Percentiles rank a stretch among this genome's conserved stretches.
Conservation (phyloP, 2,797 vertebrate species). For the Varecia variegata region DNA sequence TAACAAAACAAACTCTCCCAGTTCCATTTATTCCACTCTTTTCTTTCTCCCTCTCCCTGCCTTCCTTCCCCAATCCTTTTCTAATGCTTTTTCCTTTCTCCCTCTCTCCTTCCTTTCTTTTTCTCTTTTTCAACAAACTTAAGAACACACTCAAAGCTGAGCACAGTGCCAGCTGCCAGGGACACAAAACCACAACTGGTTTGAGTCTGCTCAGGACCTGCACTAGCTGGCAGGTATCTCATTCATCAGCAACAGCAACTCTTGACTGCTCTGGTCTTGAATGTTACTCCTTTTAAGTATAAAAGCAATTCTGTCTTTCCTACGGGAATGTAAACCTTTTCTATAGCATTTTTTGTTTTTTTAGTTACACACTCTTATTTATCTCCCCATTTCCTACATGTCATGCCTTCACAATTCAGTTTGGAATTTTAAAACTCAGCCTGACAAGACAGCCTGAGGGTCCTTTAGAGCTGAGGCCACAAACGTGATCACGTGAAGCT, state of each 20-base stretch:
- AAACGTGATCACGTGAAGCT: accelerated
- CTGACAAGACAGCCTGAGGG: neutral
- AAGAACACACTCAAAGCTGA: accelerated
- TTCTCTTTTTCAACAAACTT: neutral
- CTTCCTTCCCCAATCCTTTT: neutral
- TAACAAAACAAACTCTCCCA: neutral
- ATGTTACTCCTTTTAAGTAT: neutral
- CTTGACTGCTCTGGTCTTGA: neutral
- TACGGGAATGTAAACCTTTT: neutral
- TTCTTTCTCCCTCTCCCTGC: neutral
- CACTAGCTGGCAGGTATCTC: neutral
- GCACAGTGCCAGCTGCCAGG: neutral
- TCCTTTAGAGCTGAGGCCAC: accelerated
- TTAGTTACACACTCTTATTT: neutral
- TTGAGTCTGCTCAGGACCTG: neutral
- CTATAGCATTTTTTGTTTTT: neutral
- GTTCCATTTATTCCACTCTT: neutral
- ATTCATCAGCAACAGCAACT: neutral
- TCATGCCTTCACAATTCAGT: constrained; percentile 3
- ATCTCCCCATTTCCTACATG: neutral
- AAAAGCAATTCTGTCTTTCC: constrained; percentile 27
- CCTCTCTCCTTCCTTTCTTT: neutral
- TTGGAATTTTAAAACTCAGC: constrained; percentile 50
- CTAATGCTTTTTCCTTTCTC: neutral
- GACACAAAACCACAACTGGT: neutral